Conservation (phyloP, 1,140 invertebrate species). For the Araneus ventricosus region DNA sequence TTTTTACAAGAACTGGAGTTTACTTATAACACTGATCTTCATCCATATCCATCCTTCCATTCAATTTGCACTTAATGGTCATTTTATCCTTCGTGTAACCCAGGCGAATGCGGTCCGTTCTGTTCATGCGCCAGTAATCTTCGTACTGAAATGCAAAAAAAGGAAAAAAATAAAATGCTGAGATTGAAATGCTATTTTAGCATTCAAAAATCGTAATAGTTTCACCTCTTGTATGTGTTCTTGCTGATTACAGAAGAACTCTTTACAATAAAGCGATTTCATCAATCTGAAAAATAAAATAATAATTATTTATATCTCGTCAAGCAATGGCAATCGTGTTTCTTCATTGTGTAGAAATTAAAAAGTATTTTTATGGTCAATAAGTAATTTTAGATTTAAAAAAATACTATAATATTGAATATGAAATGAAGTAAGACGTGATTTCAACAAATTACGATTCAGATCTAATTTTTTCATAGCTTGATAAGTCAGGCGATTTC, state of each 20-base stretch:
- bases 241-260: conserved; percentile 41
- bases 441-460: no score
- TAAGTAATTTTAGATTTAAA: no score
- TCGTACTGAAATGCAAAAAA: conserved; percentile 38
- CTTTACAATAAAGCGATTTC: conserved; percentile 64
- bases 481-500: no score
- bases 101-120: conserved; percentile 31
- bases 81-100: conserved; percentile 64
- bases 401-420: no score
- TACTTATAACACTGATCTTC: conserved; percentile 66
- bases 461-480: no score
- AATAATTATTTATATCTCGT: background rate
- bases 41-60: conserved; percentile 75
- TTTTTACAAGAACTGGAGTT: background rate
- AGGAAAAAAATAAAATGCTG: background rate
- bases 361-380: no score
- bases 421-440: no score
- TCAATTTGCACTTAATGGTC: conserved; percentile 77
- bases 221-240: conserved; percentile 55
- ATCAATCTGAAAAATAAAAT: conserved; percentile 39
- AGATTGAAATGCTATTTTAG: background rate
- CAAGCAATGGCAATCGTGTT: background rate
- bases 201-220: background rate
- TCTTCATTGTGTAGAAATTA: no score
- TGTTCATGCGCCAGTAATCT: conserved; percentile 71